Conservation (phyloP, 2,888 invertebrate genomes). For the Hedya salicella region DNA sequence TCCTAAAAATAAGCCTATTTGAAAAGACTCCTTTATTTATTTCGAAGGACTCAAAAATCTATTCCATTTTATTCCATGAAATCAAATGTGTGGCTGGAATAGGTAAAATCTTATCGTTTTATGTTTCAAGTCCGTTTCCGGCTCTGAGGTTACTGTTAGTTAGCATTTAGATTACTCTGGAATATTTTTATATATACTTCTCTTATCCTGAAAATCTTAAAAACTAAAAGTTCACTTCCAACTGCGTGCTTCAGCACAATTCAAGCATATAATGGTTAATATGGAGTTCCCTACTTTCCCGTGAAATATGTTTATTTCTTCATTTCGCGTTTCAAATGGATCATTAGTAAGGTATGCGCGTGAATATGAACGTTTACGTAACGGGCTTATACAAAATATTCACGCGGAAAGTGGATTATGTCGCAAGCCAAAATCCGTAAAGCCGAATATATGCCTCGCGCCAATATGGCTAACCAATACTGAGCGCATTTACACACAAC, state of each 20-base stretch:
- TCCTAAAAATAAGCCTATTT: no score
- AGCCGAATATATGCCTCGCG: slow-evolving; percentile 40
- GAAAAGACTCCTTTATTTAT: no score
- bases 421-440: slow-evolving; percentile 41
- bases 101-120: no score
- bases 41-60: no score
- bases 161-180: background rate
- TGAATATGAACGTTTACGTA: slow-evolving; percentile 37
- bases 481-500: slow-evolving; percentile 40
- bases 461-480: slow-evolving; percentile 37
- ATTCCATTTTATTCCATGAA: no score
- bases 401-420: slow-evolving; percentile 42
- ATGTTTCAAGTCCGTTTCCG: no score
- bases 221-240: background rate
- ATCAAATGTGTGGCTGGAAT: no score
- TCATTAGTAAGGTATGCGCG: slow-evolving; percentile 22
- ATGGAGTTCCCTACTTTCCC: background rate
- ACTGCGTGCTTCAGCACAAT: background rate
- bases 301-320: slow-evolving; percentile 4
- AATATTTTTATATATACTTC: background rate
- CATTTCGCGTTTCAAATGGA: slow-evolving; percentile 27
- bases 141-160: no score
- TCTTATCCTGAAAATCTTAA: background rate
- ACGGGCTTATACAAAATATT: slow-evolving; percentile 41
- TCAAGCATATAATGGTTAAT: background rate